These are phyloP conservation scores for Python bivittatus DNA, from an alignment of 2,113 vertebrate genomes.

Conservation along the genomic window DNA sequence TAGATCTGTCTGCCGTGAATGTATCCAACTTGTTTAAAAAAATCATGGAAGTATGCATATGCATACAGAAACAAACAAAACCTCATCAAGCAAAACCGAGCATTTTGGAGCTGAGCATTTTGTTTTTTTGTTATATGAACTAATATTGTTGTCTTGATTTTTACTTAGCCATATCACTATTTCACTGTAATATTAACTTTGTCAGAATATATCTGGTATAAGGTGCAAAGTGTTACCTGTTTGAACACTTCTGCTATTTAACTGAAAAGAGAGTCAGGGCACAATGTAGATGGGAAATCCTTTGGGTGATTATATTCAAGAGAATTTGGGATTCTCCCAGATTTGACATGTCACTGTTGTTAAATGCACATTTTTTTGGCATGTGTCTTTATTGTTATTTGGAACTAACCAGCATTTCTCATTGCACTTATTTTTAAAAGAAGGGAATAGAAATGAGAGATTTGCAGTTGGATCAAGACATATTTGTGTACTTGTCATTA, in stretches of 20 bases:
- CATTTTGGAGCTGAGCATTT: no score
- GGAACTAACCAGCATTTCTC: neutral
- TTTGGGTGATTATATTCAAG: neutral
- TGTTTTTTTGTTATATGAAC: no score
- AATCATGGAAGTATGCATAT: no score
- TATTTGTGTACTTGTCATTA: neutral
- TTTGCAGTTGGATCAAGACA: neutral
- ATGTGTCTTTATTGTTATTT: constrained; percentile 6
- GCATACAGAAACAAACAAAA: no score
- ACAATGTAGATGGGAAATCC: neutral
- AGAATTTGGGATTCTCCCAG: neutral
- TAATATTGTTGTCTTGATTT: no score
- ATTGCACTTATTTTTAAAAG: neutral
- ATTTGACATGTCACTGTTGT: neutral
- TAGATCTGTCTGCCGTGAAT: neutral
- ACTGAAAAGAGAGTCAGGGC: constrained; percentile 2
- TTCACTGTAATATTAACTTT: neutral
- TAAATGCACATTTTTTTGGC: neutral
- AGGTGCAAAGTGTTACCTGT: constrained; percentile 14
- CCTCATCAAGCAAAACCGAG: no score
- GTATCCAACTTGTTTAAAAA: no score
- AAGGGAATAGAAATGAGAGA: neutral
- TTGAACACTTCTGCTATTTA: constrained; percentile 11
- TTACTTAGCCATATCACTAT: neutral
- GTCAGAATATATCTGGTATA: neutral